Conservation (phyloP, 2,888 invertebrate species). For the Geophilus truncorum region DNA sequence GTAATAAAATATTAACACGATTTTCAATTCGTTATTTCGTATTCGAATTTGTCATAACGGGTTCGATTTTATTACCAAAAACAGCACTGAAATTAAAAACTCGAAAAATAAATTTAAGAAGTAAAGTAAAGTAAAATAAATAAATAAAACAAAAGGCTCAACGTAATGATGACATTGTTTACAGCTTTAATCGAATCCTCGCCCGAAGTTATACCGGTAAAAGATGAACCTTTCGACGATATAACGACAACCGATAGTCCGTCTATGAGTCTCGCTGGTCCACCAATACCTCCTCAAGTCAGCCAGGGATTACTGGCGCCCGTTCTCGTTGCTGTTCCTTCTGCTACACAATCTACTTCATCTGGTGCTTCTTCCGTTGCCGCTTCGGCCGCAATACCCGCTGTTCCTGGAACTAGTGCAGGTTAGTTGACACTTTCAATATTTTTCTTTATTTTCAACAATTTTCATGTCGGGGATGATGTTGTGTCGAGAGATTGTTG, state of each 20-base stretch:
- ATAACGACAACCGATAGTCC: neutral
- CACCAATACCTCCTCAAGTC: neutral
- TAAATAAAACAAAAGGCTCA: neutral
- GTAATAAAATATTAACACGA: no score
- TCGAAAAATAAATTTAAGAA: neutral
- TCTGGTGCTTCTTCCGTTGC: neutral
- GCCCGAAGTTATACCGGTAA: conserved; percentile 30
- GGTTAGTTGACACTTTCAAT: conserved; percentile 22
- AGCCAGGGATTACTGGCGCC: neutral
- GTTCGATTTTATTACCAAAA: no score
- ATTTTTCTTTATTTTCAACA: neutral
- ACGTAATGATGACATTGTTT: neutral
- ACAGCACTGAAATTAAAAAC: neutral
- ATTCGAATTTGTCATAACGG: no score
- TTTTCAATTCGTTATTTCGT: no score
- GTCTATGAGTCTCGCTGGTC: neutral
- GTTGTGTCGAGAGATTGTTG: neutral
- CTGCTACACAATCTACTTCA: conserved; percentile 17
- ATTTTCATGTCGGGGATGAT: neutral
- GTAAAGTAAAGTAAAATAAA: neutral
- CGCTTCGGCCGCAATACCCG: conserved; percentile 14
- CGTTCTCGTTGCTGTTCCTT: neutral
- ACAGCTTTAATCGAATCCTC: conserved; percentile 28
- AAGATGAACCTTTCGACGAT: conserved; percentile 34
- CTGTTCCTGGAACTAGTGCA: conserved; percentile 34